Evolutionary conservation across 2,888 invertebrate genomes (phyloP).

Genomic region (Ashinkailepas kermadecensis): DNA sequence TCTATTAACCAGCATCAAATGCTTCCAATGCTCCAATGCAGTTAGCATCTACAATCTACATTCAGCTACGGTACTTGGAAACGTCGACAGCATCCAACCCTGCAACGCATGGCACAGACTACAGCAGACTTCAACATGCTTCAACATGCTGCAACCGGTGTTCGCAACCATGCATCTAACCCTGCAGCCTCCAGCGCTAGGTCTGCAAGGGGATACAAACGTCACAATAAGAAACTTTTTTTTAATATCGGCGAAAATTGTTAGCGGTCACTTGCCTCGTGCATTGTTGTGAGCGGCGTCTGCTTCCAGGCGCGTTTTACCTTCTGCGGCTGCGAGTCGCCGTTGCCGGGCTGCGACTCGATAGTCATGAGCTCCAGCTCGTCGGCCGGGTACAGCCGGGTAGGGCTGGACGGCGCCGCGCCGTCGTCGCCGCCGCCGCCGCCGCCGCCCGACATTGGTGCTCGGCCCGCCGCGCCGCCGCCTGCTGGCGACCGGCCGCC

Average conservation of each 20-base stretch:
- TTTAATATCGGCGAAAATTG: too few relatives aligned
- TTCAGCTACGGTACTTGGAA: too few relatives aligned
- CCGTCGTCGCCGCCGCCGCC: too few relatives aligned
- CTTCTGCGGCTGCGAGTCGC: constrained; percentile 1
- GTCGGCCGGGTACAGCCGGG: neutral
- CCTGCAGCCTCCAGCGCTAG: neutral
- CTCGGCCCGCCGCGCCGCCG: too few relatives aligned
- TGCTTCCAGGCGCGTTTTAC: constrained; percentile 1
- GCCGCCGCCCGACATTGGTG: too few relatives aligned
- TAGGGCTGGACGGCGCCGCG: too few relatives aligned
- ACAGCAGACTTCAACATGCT: neutral
- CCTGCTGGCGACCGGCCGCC: too few relatives aligned
- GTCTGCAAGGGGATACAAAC: neutral
- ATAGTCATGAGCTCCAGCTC: neutral
- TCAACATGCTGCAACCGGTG: neutral
- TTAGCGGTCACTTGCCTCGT: neutral
- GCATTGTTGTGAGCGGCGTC: neutral
- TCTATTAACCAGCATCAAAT: too few relatives aligned
- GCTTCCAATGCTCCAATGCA: too few relatives aligned
- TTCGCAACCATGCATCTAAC: neutral
- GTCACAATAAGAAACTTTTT: neutral
- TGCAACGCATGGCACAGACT: neutral
- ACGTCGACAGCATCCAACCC: neutral
- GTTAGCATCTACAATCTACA: too few relatives aligned
- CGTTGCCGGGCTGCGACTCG: neutral